Base-by-base conservation (phyloP, 2,113 vertebrate species). In the Panthera leo region DNA sequence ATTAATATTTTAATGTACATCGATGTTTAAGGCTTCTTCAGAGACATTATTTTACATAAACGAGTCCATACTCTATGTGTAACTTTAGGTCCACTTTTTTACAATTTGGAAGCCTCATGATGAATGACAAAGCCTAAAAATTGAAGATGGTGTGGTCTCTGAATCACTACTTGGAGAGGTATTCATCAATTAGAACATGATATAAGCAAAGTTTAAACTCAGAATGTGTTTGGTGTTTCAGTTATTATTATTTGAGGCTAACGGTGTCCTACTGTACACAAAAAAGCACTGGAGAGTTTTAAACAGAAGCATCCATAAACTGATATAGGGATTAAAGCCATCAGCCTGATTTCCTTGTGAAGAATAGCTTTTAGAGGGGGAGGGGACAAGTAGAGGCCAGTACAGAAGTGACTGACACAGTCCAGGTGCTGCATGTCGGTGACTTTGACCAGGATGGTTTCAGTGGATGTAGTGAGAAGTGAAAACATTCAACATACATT, bases 121-220 rank as follows among this genome's bases (percentile, higher is more conserved):
- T 78, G 5, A 96, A 82, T n/a, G 5, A 75, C 51, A 85, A 82
- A 85, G 27, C 9, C 36, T 65, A 90, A 39, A 53, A 89, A 9
- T 31, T 5, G 9, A 80, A 94, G 3, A 53, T 83, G n/a, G 14
- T 12, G 78, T 45, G 13, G 1, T 76, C 42, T 91, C 65, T 21
- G 12, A 88, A 80, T 82, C 10, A 11, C 15, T 51, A 45, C 18
- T 73, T 71, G 29, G 23, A 91, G 12, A 93, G 8, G 27, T 61
- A 27, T 1, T 10, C 15, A 58, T 48, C 45, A 34, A 2, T 68
- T 5, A 85, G 10, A n/a, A 29, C 12, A 67, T 48, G 42, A n/a
- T 21, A 9, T 85, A 86, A 94, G 34, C 65, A 94, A 92, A 91
- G 78, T 39, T 61, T 78, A 68, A 75, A 29, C 11, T n/a, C 75